Base-by-base conservation (phyloP, 64 coral and sea anemone species). In the Montipora cactus region DNA sequence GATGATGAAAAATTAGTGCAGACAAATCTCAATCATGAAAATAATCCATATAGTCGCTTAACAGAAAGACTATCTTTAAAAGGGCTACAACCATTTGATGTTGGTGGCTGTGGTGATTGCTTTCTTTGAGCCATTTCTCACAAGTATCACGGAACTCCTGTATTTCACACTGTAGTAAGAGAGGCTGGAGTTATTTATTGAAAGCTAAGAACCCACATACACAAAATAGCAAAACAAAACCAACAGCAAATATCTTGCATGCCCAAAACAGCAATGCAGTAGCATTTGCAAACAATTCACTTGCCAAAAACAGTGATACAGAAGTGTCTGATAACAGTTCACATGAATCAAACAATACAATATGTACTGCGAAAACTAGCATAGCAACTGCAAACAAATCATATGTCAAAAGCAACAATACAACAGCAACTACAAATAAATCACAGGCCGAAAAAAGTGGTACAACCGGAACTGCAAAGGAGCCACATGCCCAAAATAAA, bases 41-140 rank as follows among this genome's bases (percentile, higher is more conserved):
- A 83, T 83, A 83, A 83, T 84, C 81, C 59, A 84, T 84, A 84
- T 9, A 84, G 81, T 84, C 81, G 81, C 81, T 62, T 84, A 84
- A 67, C 81, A 84, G 81, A 84, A 84, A 84, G 81, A 84, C 58
- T 84, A 45, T n/a, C 51, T 67, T 84, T 84, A 84, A 84, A 84
- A 84, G 59, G 81, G 81, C 81, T 84, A 84, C 81, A 62, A 84
- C 81, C 83, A 86, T 70, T 86, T 70, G 83, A 86, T 86, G 83
- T 86, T 86, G 83, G 57, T 86, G 83, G 83, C 28, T 69, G 37
- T 86, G 37, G 55, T 70, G 59, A 44, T 69, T 86, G 59, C 61
- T 67, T 86, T 86, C 72, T 86, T 47, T 22, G 83, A 86, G 83
- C 83, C 64, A 44, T 69, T 86, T 86, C 83, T 70, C 62, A 86